Percentiles rank a stretch among this genome's conserved stretches.
Conservation (phyloP, 2,888 invertebrate genomes). For the Ceriagrion tenellum region DNA sequence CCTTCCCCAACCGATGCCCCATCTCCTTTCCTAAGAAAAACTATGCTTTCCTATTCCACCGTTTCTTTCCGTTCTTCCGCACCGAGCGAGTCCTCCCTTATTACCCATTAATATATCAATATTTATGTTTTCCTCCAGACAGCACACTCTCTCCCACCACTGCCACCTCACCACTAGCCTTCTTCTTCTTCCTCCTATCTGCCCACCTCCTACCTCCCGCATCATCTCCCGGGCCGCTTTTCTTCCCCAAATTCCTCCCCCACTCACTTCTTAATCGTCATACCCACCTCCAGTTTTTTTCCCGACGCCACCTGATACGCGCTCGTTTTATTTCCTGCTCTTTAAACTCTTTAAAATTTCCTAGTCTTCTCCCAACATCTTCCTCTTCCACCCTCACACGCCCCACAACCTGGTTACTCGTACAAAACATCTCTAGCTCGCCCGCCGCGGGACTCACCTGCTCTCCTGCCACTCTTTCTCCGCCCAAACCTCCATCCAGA, state of each 20-base stretch:
- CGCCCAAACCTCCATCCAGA: neutral
- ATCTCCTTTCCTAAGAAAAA: neutral
- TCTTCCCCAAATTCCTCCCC: neutral
- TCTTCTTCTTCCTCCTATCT: neutral
- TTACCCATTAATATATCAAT: conserved; percentile 28
- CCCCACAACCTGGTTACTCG: neutral
- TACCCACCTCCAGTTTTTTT: neutral
- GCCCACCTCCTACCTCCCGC: neutral
- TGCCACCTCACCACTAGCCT: neutral
- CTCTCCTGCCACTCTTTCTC: neutral
- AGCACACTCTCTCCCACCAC: neutral
- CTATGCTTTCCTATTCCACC: neutral
- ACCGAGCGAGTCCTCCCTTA: neutral
- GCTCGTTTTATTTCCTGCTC: neutral
- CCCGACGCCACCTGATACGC: conserved; percentile 7
- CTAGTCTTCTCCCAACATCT: neutral
- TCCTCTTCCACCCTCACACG: neutral
- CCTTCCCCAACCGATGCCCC: neutral
- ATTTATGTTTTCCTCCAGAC: neutral
- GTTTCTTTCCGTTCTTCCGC: neutral
- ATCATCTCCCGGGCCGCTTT: neutral
- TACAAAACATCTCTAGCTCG: neutral
- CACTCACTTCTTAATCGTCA: neutral
- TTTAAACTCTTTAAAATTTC: conserved; percentile 10
- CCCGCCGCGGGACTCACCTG: neutral